Percentiles rank a stretch among this genome's conserved stretches.
Evolutionary conservation across 1,140 invertebrate species (phyloP).

Genomic region (Dufourea novaeangliae): DNA sequence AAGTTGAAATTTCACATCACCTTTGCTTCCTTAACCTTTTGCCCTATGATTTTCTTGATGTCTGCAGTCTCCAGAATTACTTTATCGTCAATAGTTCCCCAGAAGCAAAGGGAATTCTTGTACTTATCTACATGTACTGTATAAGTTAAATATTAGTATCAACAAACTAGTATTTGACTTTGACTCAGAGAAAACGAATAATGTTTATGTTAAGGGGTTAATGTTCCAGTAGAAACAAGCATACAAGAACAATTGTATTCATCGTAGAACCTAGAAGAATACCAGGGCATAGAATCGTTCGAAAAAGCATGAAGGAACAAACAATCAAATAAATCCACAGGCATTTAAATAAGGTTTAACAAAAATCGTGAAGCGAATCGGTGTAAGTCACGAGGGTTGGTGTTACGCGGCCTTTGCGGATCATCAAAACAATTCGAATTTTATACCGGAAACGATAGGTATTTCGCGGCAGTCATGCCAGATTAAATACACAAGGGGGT

Average conservation of each 20-base stretch:
- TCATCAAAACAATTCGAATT: slow-evolving; percentile 14
- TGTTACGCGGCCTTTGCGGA: background rate
- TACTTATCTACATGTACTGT: too few species aligned
- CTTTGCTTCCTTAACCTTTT: too few species aligned
- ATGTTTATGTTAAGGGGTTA: too few species aligned
- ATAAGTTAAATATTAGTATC: too few species aligned
- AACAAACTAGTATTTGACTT: too few species aligned
- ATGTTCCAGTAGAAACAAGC: too few species aligned
- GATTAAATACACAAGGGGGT: background rate
- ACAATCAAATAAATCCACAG: background rate
- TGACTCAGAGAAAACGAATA: too few species aligned
- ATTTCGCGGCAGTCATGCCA: slow-evolving; percentile 8
- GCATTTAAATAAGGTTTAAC: background rate
- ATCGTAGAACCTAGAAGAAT: background rate
- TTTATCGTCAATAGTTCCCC: too few species aligned
- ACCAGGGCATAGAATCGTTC: background rate
- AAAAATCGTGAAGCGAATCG: background rate
- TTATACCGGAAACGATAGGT: slow-evolving; percentile 16
- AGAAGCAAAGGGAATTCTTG: too few species aligned
- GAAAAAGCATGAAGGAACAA: background rate
- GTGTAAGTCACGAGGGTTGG: background rate
- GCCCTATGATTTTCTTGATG: too few species aligned
- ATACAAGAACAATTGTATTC: background rate
- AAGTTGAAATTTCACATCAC: too few species aligned
- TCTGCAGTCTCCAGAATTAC: too few species aligned